Conservation (phyloP, 2,113 vertebrate species). For the Meriones unguiculatus region DNA sequence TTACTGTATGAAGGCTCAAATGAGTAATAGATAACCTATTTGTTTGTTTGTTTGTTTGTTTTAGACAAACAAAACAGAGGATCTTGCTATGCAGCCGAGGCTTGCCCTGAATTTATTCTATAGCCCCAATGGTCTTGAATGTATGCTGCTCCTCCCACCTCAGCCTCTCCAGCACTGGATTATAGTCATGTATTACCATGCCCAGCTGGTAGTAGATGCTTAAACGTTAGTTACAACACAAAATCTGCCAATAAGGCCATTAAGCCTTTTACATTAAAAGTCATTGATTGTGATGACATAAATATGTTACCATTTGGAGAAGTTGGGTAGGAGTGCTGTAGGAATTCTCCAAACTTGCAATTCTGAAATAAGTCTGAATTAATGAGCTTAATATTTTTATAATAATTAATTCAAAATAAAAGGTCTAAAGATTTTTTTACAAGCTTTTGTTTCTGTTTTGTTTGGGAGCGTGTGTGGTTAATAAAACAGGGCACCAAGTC, state of each 20-base stretch:
- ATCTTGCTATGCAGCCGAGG: background rate
- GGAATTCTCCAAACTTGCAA: background rate
- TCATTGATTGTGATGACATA: background rate
- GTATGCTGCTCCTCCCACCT: background rate
- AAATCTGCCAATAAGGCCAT: background rate
- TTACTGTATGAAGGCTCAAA: slow-evolving; percentile 2
- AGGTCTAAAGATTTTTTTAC: background rate
- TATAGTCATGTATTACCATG: background rate
- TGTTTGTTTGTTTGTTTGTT: background rate
- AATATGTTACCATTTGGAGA: background rate
- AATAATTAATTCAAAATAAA: slow-evolving; percentile 18
- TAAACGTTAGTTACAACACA: background rate
- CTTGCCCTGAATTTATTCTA: background rate
- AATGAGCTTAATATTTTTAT: no score
- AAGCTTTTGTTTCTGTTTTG: background rate
- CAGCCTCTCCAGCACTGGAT: background rate
- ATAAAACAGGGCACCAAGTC: background rate
- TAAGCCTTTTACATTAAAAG: slow-evolving; percentile 8
- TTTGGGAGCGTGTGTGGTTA: background rate
- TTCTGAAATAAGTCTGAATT: background rate
- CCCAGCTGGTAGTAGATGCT: background rate
- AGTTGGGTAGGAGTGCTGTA: background rate
- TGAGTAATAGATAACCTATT: background rate
- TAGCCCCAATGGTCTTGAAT: background rate
- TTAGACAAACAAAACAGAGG: background rate